Evolutionary conservation across 2,113 vertebrate species (phyloP).

Genomic region (Lepus europaeus): DNA sequence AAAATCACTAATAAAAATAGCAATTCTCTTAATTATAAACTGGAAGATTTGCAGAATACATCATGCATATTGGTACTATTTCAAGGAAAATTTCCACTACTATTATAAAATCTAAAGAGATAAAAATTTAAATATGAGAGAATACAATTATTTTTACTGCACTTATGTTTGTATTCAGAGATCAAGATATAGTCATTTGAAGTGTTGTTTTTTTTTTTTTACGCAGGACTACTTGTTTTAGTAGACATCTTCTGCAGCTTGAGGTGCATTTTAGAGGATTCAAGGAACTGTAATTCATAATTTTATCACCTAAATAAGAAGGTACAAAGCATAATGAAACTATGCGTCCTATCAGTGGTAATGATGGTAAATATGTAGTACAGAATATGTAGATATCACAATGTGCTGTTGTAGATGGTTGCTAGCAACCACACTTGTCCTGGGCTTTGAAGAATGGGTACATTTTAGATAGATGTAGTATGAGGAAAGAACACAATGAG

Average conservation of each 20-base stretch:
- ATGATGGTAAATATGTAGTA: background rate
- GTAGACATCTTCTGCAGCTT: conserved; percentile 8
- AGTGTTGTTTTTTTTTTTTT: background rate
- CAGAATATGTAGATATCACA: background rate
- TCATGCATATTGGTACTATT: background rate
- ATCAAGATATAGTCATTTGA: background rate
- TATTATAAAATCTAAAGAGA: conserved; percentile 4
- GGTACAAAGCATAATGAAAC: background rate
- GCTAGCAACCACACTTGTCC: background rate
- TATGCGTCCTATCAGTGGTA: background rate
- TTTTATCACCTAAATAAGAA: background rate
- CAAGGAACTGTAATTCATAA: background rate
- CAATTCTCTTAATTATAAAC: conserved; percentile 47
- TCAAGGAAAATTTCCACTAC: conserved; percentile 2
- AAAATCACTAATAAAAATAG: conserved; percentile 37
- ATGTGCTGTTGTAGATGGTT: background rate
- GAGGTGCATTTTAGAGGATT: background rate
- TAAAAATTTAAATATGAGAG: background rate
- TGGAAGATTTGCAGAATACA: background rate
- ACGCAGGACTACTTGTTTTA: background rate
- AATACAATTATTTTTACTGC: background rate
- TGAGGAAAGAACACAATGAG: background rate
- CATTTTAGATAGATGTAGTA: background rate
- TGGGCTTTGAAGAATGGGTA: background rate
- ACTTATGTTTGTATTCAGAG: background rate